Base-by-base conservation (phyloP, 2,888 invertebrate genomes). In the Eupeodes latifasciatus region DNA sequence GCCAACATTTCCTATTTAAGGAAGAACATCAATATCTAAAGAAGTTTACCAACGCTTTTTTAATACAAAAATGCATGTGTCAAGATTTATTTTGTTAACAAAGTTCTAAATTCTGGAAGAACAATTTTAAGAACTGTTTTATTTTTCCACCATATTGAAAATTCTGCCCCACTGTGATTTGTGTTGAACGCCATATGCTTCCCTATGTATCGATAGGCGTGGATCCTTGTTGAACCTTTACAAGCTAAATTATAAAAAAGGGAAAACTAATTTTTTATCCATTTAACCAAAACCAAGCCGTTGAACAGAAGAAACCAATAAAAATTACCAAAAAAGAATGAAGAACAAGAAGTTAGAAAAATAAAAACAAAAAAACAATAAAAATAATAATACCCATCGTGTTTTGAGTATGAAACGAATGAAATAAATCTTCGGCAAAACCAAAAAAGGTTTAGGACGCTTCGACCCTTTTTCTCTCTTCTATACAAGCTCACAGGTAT, bases 231-330 rank as follows among this genome's bases (percentile, higher is more conserved):
- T 72, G 10, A 72, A 47, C 59, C 49, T 62, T 71, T 19, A 55
- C 80, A 64, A 64, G 27, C 53, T 19, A 61, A 64, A 61, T 51
- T 57, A 34, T 66, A 62, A 76, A 81, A 36, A 81, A 40, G 81
- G 81, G 59, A 85, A 81, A 81, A 85, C 88, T 85, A 85, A 88
- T 85, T 88, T 88, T 88, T 88, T 88, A 88, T 71, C 85, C 81
- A 85, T 85, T 88, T 84, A 88, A 67, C 88, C 88, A 81, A 88
- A 74, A 84, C 81, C 81, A 47, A 84, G 44, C 16, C 61, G 61
- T 76, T 53, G 84, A 88, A 88, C 85, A 88, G 81, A 88, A 78
- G 88, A 88, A 85, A 81, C 74, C 81, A 88, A 88, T 88, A 88
- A 88, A 88, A 88, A 85, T 88, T 71, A 71, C 53, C 69, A 40